Evolutionary conservation across 2,888 invertebrate species (phyloP), one percentile per base, ranked within the genome.

Genomic region (Cerastis rubricosa): DNA sequence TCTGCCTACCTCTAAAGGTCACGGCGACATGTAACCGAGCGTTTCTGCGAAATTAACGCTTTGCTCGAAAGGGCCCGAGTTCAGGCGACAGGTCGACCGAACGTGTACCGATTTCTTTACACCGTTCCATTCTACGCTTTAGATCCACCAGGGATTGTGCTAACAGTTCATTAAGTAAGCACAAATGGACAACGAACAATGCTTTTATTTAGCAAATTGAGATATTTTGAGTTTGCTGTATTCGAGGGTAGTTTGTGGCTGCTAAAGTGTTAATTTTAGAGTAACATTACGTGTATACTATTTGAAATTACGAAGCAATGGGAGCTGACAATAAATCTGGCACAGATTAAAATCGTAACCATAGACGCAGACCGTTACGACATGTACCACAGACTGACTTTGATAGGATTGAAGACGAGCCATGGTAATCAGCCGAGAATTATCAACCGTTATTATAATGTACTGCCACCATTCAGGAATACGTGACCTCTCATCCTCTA

Each of bases 1-100:
- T 80, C 81, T 74, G 71, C 81, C 45, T 74, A 82, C 64, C 59
- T 29, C 25, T 40, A 79, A 83, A 80, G 74, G 78, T 84, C 74
- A 76, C 45, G 78, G 67, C 49, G 70, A 67, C 74, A 66, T 78
- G 83, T 80, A 70, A 64, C 70, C 47, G 12, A 69, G 51, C 66
- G 59, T 71, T 75, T 76, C 80, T 74, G 73, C 71, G 54, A 86
- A 86, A 85, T 85, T 80, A 85, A 79, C 81, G 86, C 83, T 73
- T 84, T 43, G 82, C 64, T 83, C 61, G 49, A 74, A 73, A 78
- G 73, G 76, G 69, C 73, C 43, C 67, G 74, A 74, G 82, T 74
- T 84, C 84, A 83, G 54, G 61, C 71, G 47, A 25, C 76, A 57
- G 81, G 83, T 83, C 80, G 71, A 14, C n/a, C 22, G 29, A 79